Evolutionary conservation across 2,113 vertebrate genomes (phyloP).

Genomic region (Myrmecobius fasciatus): DNA sequence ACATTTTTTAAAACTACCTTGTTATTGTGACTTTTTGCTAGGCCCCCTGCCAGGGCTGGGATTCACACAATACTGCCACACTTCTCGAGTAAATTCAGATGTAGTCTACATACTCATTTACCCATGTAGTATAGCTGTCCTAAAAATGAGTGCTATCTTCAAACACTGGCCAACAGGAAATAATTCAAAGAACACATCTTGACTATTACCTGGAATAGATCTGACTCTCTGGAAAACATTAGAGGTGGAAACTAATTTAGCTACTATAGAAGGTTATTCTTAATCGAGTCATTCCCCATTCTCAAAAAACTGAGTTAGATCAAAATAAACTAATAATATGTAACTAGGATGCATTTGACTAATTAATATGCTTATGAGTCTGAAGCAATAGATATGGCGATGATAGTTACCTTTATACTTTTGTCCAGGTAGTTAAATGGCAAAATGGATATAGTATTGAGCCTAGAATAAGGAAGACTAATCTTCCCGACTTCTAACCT

Average conservation of each 20-base stretch:
- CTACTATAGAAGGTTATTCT: background rate
- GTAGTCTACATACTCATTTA: constrained; percentile 56
- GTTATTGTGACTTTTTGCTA: constrained; percentile 43
- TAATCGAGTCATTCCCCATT: background rate
- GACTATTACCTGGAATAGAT: background rate
- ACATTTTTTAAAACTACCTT: constrained; percentile 7
- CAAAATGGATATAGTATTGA: background rate
- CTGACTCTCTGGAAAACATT: background rate
- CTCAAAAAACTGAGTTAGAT: background rate
- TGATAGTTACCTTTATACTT: background rate
- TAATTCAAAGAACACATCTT: constrained; percentile 33
- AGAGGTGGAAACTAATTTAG: constrained; percentile 6
- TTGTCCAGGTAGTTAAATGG: background rate
- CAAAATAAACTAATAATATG: background rate
- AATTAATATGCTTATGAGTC: background rate
- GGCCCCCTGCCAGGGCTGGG: constrained; percentile 63
- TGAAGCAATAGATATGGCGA: background rate
- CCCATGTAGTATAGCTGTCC: constrained; percentile 4
- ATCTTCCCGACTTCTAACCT: background rate
- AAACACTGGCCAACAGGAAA: constrained; percentile 40
- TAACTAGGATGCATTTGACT: background rate
- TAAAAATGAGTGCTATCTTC: constrained; percentile 45
- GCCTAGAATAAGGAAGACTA: background rate
- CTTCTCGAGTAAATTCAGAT: constrained; percentile 57
- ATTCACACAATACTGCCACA: constrained; percentile 60